phyloP scores from a whole-genome alignment of 2,797 vertebrate species.

The Cuculus canorus region DNA sequence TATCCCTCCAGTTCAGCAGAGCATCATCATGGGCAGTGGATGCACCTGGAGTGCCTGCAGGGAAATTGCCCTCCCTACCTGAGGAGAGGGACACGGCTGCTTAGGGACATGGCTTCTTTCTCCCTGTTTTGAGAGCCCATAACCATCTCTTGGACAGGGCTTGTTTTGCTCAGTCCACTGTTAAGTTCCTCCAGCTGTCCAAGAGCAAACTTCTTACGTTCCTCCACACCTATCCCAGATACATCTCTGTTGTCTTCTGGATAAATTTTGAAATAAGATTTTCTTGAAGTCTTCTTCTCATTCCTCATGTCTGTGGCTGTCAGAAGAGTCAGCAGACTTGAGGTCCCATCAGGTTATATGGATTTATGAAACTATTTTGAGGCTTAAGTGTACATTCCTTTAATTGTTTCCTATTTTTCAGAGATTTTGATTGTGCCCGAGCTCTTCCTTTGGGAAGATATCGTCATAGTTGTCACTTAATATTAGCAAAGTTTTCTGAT shows the following conservation, averaged over 20 bases:
- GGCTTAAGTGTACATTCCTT: background rate
- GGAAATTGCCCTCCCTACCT: rapidly evolving
- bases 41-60: background rate
- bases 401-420: background rate
- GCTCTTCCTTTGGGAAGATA: background rate
- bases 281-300: background rate
- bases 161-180: background rate
- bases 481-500: background rate
- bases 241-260: background rate
- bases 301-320: background rate
- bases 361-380: background rate
- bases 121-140: background rate
- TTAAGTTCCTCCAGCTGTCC: background rate
- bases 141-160: background rate
- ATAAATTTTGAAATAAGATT: background rate
- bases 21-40: background rate
- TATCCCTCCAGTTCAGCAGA: background rate
- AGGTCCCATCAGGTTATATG: background rate
- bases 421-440: background rate
- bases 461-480: background rate
- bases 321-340: background rate
- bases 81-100: background rate
- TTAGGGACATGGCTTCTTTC: no score
- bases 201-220: background rate
- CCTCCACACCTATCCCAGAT: background rate